Base-by-base conservation (phyloP, 1,140 invertebrate species). In the Pteromalus puparum region DNA sequence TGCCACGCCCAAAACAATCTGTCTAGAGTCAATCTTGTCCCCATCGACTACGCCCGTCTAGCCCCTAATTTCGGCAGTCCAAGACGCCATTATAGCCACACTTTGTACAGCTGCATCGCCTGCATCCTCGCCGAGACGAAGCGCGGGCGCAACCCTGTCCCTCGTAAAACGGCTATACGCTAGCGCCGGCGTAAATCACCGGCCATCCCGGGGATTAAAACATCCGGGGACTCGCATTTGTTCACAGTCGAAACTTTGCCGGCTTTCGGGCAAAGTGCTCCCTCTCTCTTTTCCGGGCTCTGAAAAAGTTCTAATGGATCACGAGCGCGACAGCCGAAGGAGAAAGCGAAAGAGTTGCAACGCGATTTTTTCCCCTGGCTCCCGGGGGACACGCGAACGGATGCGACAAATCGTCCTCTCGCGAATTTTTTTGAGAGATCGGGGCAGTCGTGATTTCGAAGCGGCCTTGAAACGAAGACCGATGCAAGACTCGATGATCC, bases 201-300 rank as follows among this genome's bases (percentile, higher is more conserved):
- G 74, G 67, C 79, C 74, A 77, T 78, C 42, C 84, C n/a, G 24
- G 48, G 84, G 80, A 82, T 85, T 82, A 85, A 85, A 85, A 82
- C 75, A 82, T 82, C 84, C 74, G 67, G 75, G 65, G 84, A 82
- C 80, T 85, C 84, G 34, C 84, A 85, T 85, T 85, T 85, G 84
- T 85, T 85, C 80, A 46, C 68, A 82, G 80, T 85, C 73, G 75
- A 85, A 85, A 85, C 80, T 85, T 85, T 82, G 74, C 38, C 75
- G 67, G 42, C 68, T n/a, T 48, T n/a, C 48, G 46, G 26, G 80
- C 79, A 85, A 85, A 85, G 84, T 85, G 84, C 80, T 82, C 12
- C 46, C 70, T 73, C 68, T 48, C 79, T 53, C 30, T 13, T 26
- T 30, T 81, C 68, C 42, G 24, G 5, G 12, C 53, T 67, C 38